These are phyloP conservation scores for Tenthredo amoena DNA, from an alignment of 2,888 invertebrate genomes.

Conservation along the genomic window DNA sequence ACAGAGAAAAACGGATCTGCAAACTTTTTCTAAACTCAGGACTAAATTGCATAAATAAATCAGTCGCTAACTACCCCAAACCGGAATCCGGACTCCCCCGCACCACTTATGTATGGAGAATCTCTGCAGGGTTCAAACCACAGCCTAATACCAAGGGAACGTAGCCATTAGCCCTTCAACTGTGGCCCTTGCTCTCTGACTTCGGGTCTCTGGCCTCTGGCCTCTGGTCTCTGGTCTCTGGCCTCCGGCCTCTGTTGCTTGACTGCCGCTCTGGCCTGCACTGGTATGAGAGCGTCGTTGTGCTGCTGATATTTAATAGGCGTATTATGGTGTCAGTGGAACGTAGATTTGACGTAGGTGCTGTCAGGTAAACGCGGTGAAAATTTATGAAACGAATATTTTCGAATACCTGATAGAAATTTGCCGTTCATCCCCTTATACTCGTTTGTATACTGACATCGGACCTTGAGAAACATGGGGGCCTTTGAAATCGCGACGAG, in stretches of 20 bases:
- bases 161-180: background rate
- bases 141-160: slow-evolving; percentile 40
- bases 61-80: slow-evolving; percentile 25
- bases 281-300: background rate
- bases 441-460: no score
- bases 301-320: background rate
- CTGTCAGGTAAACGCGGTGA: no score
- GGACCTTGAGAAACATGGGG: background rate
- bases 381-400: no score
- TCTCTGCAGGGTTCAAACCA: slow-evolving; percentile 41
- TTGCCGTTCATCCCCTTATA: no score
- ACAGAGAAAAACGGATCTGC: background rate
- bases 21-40: background rate
- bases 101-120: slow-evolving; percentile 34
- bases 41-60: slow-evolving; percentile 41
- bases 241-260: background rate
- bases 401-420: no score
- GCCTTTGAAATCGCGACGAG: background rate
- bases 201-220: background rate
- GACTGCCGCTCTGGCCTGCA: background rate
- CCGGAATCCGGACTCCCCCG: slow-evolving; percentile 26
- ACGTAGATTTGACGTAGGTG: background rate
- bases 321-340: background rate
- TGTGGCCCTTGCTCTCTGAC: slow-evolving; percentile 12
- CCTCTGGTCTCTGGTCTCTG: background rate